Percentiles rank a stretch among this genome's conserved stretches.
Evolutionary conservation across 2,113 vertebrate genomes (phyloP).

Genomic region (Tragelaphus scriptus): DNA sequence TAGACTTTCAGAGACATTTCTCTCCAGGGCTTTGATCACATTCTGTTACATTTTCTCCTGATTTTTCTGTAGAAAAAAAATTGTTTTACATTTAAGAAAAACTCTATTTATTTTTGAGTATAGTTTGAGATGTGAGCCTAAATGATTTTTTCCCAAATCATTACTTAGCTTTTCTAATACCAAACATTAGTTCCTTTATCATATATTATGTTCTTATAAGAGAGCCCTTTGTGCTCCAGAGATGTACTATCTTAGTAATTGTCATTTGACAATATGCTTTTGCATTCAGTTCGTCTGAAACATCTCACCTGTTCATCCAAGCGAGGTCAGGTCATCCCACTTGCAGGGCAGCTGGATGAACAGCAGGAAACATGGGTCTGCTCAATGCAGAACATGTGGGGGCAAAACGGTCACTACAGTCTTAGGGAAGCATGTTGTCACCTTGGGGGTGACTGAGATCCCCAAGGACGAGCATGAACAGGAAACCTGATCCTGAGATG

Average conservation of each 20-base stretch:
- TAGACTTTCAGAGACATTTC: neutral
- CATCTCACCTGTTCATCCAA: neutral
- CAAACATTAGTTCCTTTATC: neutral
- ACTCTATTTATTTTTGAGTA: neutral
- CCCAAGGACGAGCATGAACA: neutral
- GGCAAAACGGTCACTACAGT: neutral
- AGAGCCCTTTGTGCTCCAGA: neutral
- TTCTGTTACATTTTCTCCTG: neutral
- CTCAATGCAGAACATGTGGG: neutral
- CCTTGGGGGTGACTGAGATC: neutral
- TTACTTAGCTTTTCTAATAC: neutral
- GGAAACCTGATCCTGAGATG: neutral
- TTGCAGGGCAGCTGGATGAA: neutral
- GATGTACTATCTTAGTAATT: neutral
- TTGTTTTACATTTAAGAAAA: neutral
- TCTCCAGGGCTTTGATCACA: neutral
- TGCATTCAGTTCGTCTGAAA: neutral
- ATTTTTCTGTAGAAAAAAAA: neutral
- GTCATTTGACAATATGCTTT: neutral
- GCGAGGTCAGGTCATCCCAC: neutral
- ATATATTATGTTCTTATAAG: neutral
- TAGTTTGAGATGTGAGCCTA: neutral
- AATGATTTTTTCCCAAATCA: neutral
- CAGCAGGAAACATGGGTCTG: neutral
- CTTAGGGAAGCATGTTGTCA: neutral